A percentile compares a stretch with the other conserved stretches of the same genome.
phyloP scores from a whole-genome alignment of 2,797 vertebrate genomes.

The Syngnathus acus region DNA sequence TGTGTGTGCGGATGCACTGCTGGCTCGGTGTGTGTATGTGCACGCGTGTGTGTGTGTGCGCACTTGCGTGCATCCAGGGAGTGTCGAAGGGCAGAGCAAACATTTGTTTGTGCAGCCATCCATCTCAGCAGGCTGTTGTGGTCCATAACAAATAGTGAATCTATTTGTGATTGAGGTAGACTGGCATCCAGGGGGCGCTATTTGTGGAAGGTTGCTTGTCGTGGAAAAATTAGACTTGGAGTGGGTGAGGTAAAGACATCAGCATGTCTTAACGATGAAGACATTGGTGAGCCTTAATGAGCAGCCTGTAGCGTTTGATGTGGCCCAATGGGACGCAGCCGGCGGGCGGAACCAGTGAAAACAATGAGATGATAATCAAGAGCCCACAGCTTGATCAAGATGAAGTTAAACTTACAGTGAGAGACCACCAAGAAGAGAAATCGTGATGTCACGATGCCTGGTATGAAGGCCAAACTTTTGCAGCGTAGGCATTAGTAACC shows the following conservation, averaged over 20 bases:
- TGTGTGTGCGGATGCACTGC: too few species aligned
- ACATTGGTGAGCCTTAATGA: neutral
- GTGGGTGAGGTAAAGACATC: neutral
- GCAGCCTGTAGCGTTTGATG: constrained; percentile 19
- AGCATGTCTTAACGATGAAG: neutral
- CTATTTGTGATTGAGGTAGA: too few species aligned
- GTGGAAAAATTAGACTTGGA: too few species aligned
- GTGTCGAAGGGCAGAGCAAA: constrained; percentile 79
- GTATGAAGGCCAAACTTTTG: neutral
- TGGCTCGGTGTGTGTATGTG: neutral
- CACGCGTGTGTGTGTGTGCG: neutral
- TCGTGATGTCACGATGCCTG: neutral
- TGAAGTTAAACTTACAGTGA: too few species aligned
- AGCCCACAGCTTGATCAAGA: neutral
- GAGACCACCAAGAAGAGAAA: too few species aligned
- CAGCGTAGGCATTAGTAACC: too few species aligned
- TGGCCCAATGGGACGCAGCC: constrained; percentile 5
- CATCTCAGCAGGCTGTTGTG: constrained; percentile 46
- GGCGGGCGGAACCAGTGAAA: constrained; percentile 5
- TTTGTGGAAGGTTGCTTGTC: too few species aligned
- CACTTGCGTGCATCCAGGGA: constrained; percentile 15
- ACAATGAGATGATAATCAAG: constrained; percentile 1
- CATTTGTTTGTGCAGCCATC: constrained; percentile 82
- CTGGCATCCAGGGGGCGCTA: neutral
- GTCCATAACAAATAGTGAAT: constrained; percentile 34